A percentile compares a stretch with the other conserved stretches of the same genome.
Conservation (phyloP, 2,113 vertebrate species). For the Aramus guarauna region DNA sequence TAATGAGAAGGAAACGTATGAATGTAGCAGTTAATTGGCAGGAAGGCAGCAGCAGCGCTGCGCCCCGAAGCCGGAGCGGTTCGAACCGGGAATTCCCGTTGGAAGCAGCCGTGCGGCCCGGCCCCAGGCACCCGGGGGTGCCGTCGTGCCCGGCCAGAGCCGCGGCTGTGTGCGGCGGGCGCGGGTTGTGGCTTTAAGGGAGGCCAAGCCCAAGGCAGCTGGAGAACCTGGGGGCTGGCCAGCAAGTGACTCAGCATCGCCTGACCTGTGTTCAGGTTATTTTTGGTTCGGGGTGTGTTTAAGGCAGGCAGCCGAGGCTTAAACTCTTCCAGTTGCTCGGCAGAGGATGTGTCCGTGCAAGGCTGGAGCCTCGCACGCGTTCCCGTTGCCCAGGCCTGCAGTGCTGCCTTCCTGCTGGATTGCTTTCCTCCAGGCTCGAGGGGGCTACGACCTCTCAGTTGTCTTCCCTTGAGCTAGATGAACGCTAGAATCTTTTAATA, state of each 20-base stretch:
- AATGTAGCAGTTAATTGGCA: not conserved
- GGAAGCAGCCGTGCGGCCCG: not conserved
- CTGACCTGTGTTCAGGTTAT: constrained; percentile 30
- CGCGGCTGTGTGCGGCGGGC: not conserved
- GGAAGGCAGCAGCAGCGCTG: not conserved
- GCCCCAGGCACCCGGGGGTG: not conserved
- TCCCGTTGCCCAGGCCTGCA: fast-evolving
- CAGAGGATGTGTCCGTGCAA: not conserved
- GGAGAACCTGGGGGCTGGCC: constrained; percentile 4
- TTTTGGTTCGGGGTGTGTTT: not conserved
- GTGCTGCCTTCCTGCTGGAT: not conserved
- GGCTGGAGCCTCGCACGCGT: not conserved
- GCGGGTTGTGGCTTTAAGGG: not conserved
- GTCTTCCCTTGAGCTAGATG: not conserved
- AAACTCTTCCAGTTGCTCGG: not conserved
- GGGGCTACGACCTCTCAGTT: not conserved
- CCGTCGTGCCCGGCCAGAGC: not conserved
- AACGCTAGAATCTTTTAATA: not conserved
- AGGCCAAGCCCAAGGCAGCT: not conserved
- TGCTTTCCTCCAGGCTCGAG: fast-evolving
- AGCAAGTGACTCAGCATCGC: constrained; percentile 54
- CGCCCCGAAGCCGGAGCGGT: not conserved
- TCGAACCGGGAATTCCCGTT: not conserved
- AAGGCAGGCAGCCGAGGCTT: not conserved
- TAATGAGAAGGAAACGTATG: not conserved